Evolutionary conservation across 2,113 vertebrate genomes (phyloP).

Genomic region (Plecturocebus donacophilus): DNA sequence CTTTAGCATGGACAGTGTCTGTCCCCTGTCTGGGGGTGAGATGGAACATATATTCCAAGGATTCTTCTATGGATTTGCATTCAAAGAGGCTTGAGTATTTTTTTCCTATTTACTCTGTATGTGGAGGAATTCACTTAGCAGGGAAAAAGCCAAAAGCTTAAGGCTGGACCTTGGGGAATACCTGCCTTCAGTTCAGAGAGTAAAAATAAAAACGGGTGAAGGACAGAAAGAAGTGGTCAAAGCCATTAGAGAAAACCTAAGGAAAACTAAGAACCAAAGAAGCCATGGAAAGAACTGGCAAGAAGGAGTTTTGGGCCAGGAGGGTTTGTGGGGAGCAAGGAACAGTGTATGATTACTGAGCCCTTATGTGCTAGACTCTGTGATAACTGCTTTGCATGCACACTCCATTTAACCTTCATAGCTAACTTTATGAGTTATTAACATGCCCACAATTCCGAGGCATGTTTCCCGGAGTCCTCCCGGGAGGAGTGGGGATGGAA

Average conservation of each 20-base stretch:
- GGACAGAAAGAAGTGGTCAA: background rate
- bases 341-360: background rate
- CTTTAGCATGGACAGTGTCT: background rate
- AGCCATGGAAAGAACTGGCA: background rate
- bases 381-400: background rate
- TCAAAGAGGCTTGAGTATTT: background rate
- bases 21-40: background rate
- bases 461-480: background rate
- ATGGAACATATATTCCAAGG: background rate
- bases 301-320: background rate
- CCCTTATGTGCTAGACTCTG: background rate
- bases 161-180: background rate
- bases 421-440: slow-evolving; percentile 25
- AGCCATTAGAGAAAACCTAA: background rate
- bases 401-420: slow-evolving; percentile 21
- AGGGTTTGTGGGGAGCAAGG: background rate
- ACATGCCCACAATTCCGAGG: background rate
- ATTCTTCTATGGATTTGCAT: background rate
- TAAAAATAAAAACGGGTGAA: background rate
- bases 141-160: background rate
- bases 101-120: background rate
- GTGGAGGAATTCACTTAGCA: background rate
- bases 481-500: background rate
- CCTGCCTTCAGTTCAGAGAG: background rate
- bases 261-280: background rate